These are phyloP conservation scores for Rhagium mordax DNA, from an alignment of 2,888 invertebrate species.

Conservation along the genomic window DNA sequence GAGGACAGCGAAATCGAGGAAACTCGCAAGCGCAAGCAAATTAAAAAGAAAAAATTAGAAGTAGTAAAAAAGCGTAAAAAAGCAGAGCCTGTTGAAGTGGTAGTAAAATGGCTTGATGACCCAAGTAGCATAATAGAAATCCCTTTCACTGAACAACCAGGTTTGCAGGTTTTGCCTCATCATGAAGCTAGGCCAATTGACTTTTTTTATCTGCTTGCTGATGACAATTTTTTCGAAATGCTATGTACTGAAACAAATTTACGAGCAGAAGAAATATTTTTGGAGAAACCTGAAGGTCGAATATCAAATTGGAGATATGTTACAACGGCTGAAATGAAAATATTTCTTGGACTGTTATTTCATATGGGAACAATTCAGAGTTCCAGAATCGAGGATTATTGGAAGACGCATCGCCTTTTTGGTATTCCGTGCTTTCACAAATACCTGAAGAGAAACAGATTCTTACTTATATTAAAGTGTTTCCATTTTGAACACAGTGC, in stretches of 20 bases:
- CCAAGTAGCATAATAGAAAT: not conserved
- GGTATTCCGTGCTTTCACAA: not conserved
- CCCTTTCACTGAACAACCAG: not conserved
- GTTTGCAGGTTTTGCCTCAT: not conserved
- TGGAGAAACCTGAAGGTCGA: not conserved
- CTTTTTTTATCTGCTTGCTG: not conserved
- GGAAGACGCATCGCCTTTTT: not conserved
- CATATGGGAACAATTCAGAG: not conserved
- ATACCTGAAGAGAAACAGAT: not conserved
- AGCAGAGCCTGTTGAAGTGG: not conserved
- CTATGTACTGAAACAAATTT: not conserved
- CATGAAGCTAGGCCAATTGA: not conserved
- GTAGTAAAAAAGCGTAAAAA: not conserved
- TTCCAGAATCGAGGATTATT: not conserved
- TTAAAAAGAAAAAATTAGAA: not conserved
- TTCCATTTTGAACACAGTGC: not conserved
- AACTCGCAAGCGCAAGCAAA: not conserved
- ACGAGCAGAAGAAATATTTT: not conserved
- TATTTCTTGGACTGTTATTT: constrained; percentile 3
- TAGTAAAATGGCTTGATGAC: not conserved
- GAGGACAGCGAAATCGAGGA: not conserved
- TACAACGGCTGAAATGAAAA: not conserved
- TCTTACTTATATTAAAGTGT: not conserved
- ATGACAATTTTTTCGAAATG: not conserved
- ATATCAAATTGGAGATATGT: not conserved